Conservation (phyloP, 2,888 invertebrate genomes). For the Rotaria macrura region DNA sequence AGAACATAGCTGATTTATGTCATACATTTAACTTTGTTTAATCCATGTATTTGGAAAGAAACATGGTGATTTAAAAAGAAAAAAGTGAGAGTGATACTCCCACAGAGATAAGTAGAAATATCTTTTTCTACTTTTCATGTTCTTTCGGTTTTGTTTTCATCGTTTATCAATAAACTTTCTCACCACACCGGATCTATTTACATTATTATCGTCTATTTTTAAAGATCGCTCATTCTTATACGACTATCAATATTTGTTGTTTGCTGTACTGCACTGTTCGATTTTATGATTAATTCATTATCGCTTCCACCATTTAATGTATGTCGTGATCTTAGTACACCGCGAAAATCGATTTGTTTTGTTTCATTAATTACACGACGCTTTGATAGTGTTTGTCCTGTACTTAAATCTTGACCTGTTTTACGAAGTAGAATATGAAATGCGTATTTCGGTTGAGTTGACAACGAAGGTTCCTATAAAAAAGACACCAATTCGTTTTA, state of each 20-base stretch:
- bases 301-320: background rate
- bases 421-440: conserved; percentile 33
- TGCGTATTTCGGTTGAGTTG: conserved; percentile 21
- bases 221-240: background rate
- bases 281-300: background rate
- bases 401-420: conserved; percentile 34
- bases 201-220: background rate
- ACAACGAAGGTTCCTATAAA: background rate
- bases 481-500: background rate
- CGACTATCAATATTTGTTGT: background rate
- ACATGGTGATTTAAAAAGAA: too few relatives aligned
- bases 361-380: conserved; percentile 21
- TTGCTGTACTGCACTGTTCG: background rate
- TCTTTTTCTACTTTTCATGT: background rate
- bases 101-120: background rate
- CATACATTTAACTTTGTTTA: too few relatives aligned
- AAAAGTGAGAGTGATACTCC: background rate
- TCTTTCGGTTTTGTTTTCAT: background rate
- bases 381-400: conserved; percentile 28
- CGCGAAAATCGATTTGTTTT: conserved; percentile 33
- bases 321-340: conserved; percentile 28
- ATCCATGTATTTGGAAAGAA: too few relatives aligned
- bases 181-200: too few relatives aligned
- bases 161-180: background rate
- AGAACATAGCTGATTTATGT: too few relatives aligned